Base-by-base conservation (phyloP, 1,140 invertebrate species). In the Tetranychus cinnabarinus region DNA sequence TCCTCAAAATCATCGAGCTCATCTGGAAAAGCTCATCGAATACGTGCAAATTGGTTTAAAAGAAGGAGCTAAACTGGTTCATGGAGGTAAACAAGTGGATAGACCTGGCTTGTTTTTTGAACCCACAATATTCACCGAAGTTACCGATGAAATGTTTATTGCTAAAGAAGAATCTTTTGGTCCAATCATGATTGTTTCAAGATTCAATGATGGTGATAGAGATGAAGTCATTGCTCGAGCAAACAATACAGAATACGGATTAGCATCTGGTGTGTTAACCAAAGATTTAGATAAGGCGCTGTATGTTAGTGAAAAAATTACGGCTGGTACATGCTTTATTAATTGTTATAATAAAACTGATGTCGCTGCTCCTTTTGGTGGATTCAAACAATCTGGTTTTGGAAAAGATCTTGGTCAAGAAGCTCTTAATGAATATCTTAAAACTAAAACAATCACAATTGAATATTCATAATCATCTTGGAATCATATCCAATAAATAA, bases 81-180 rank as follows among this genome's bases (percentile, higher is more conserved):
- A 81, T 64, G 91, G 91, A 34, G 91, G 91, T 1, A 82, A 81
- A 63, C 77, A 82, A 37, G 73, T 85, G 0, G 73, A 83, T 56
- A 73, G 82, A 58, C 78, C 79, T 45, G 91, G 76, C 72, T 86
- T 79, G 68, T 97, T 88, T 76, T 84, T 97, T 68, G 77, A 84
- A 65, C 92, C 91, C 0, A 89, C 91, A 1, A 80, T 97, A 3
- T 91, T 97, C 69, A 87, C 83, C 0, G 76, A 89, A 68, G 90
- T 96, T 0, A 76, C 82, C 59, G 92, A 97, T 71, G 72, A 90
- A 62, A 95, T 91, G 85, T 87, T 75, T 67, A 81, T 95, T 62
- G 90, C 91, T 0, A 82, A 82, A 67, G 90, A 97, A 69, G 92
- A 96, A 72, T 89, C 88, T 0, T 97, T 97, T 69, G 92, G 92